Evolutionary conservation across 2,797 vertebrate genomes (phyloP).

Genomic region (Graptemys geographica): DNA sequence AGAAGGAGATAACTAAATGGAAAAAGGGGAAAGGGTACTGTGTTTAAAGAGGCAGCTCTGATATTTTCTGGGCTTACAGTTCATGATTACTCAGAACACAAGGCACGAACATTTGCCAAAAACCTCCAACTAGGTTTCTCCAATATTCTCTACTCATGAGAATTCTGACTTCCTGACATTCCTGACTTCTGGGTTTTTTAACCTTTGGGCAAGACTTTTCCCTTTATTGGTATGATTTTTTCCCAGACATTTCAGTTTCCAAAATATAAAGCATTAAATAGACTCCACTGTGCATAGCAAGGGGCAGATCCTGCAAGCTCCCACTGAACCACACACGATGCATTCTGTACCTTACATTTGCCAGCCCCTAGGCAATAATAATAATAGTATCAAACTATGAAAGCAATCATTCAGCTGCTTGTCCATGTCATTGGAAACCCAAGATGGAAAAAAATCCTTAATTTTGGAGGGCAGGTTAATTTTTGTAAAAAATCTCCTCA

Average conservation of each 20-base stretch:
- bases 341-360: not conserved
- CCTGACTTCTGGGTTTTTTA: accelerated
- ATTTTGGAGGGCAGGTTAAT: not conserved
- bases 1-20: slow-evolving; percentile 69
- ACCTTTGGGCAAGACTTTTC: not conserved
- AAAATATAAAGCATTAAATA: slow-evolving; percentile 36
- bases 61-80: slow-evolving; percentile 19
- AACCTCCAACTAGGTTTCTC: not conserved
- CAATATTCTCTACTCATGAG: not conserved
- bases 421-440: not conserved
- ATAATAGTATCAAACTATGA: not conserved
- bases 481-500: not conserved
- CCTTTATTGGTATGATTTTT: not conserved
- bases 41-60: slow-evolving; percentile 35
- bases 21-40: slow-evolving; percentile 42
- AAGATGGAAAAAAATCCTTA: not conserved
- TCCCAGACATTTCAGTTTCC: not conserved
- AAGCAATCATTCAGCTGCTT: not conserved
- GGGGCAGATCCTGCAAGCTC: not conserved
- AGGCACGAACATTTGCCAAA: not conserved
- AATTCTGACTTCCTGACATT: not conserved
- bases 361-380: not conserved
- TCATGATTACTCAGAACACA: slow-evolving; percentile 27
- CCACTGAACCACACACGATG: not conserved
- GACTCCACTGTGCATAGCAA: not conserved